Percentiles rank a stretch among this genome's conserved stretches.
These are phyloP conservation scores for Rhagonycha lutea DNA, from an alignment of 2,888 invertebrate genomes.

Conservation along the genomic window DNA sequence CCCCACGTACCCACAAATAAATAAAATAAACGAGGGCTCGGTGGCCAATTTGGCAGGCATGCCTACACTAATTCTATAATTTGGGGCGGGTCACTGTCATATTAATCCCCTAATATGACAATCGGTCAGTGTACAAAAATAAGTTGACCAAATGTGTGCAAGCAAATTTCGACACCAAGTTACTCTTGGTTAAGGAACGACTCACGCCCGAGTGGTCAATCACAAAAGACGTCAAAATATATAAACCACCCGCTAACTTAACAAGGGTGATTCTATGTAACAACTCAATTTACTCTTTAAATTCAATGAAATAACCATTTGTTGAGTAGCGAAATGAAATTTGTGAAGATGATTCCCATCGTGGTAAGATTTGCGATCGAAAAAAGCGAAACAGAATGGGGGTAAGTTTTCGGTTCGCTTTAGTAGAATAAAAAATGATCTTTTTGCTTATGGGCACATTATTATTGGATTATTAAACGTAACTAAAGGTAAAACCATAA, in stretches of 20 bases:
- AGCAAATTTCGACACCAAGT: slow-evolving; percentile 26
- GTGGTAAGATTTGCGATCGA: background rate
- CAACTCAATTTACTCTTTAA: slow-evolving; percentile 39
- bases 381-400: background rate
- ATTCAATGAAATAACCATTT: background rate
- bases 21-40: slow-evolving; percentile 8
- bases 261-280: slow-evolving; percentile 32
- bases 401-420: slow-evolving; percentile 4
- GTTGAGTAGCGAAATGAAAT: background rate
- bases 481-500: slow-evolving; percentile 12
- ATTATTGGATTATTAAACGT: slow-evolving; percentile 23
- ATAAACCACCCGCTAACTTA: slow-evolving; percentile 33
- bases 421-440: slow-evolving; percentile 22
- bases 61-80: slow-evolving; percentile 34
- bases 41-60: slow-evolving; percentile 15
- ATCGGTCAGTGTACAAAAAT: slow-evolving; percentile 10
- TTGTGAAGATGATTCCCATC: background rate
- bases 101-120: slow-evolving; percentile 33
- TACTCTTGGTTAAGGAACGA: background rate
- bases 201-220: slow-evolving; percentile 39
- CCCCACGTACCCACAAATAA: background rate
- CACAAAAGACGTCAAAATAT: slow-evolving; percentile 38
- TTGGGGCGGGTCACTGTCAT: slow-evolving; percentile 24
- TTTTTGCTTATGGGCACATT: slow-evolving; percentile 18
- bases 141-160: slow-evolving; percentile 25